phyloP scores from a whole-genome alignment of 2,888 invertebrate genomes.

The Yponomeuta sedellus region DNA sequence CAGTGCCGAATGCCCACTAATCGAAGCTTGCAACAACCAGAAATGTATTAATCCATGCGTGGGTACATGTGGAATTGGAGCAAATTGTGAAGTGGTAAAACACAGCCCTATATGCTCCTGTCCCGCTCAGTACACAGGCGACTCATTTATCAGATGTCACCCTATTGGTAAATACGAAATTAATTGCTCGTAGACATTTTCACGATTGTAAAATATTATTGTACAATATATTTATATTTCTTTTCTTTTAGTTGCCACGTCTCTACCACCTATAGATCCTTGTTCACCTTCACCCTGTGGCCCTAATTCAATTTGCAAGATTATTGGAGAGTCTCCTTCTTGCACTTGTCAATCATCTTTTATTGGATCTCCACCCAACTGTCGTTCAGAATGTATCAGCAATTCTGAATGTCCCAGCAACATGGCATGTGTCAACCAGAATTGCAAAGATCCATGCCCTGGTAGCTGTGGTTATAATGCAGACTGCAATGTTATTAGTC shows the following conservation, averaged over 20 bases:
- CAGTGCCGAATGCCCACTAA: conserved; percentile 82
- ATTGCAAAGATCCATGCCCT: conserved; percentile 83
- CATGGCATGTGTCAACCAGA: conserved; percentile 81
- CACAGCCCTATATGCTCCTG: conserved; percentile 86
- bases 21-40: conserved; percentile 83
- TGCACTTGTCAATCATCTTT: conserved; percentile 81
- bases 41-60: conserved; percentile 87
- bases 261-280: conserved; percentile 70
- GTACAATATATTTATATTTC: conserved; percentile 18
- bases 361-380: conserved; percentile 79
- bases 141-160: conserved; percentile 82
- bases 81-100: conserved; percentile 83
- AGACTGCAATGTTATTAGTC: conserved; percentile 84
- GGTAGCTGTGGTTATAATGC: conserved; percentile 82
- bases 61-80: conserved; percentile 83
- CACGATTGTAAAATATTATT: neutral
- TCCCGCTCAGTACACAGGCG: conserved; percentile 78
- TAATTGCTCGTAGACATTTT: neutral
- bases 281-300: conserved; percentile 83
- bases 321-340: conserved; percentile 78
- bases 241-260: conserved; percentile 47
- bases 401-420: conserved; percentile 81
- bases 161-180: conserved; percentile 60
- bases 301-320: conserved; percentile 78
- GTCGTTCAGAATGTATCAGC: conserved; percentile 80